Percentiles rank a stretch among this genome's conserved stretches.
These are phyloP conservation scores for Macroteleia sp. DNA, from an alignment of 2,888 invertebrate genomes.

Conservation along the genomic window DNA sequence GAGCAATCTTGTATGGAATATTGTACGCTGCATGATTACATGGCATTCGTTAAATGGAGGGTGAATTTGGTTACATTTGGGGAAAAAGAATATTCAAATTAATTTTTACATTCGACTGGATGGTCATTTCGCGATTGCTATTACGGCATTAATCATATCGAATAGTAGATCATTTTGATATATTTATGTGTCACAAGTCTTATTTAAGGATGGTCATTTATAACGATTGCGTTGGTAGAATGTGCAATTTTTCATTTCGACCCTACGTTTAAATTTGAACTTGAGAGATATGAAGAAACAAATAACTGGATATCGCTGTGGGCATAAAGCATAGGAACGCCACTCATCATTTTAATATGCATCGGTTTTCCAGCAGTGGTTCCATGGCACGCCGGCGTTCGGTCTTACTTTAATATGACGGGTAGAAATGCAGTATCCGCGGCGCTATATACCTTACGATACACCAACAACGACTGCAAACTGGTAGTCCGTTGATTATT, in stretches of 20 bases:
- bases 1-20: conserved; percentile 44
- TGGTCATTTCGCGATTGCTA: conserved; percentile 6
- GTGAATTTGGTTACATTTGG: conserved; percentile 10
- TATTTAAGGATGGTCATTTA: conserved; percentile 35
- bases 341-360: conserved; percentile 75
- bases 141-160: conserved; percentile 18
- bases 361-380: conserved; percentile 69
- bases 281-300: conserved; percentile 44
- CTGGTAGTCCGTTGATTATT: conserved; percentile 36
- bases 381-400: conserved; percentile 70
- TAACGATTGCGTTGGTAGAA: conserved; percentile 31
- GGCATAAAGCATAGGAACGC: conserved; percentile 47
- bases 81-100: conserved; percentile 7
- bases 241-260: conserved; percentile 29
- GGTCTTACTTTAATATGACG: conserved; percentile 47
- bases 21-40: conserved; percentile 22
- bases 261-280: conserved; percentile 33
- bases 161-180: conserved; percentile 21
- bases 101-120: conserved; percentile 7
- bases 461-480: conserved; percentile 19
- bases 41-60: conserved; percentile 21
- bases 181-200: conserved; percentile 23
- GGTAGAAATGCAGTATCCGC: conserved; percentile 25
- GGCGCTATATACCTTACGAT: conserved; percentile 21
- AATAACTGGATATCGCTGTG: conserved; percentile 48